phyloP scores from a whole-genome alignment of 2,888 invertebrate species.

The Epinotia demarniana region DNA sequence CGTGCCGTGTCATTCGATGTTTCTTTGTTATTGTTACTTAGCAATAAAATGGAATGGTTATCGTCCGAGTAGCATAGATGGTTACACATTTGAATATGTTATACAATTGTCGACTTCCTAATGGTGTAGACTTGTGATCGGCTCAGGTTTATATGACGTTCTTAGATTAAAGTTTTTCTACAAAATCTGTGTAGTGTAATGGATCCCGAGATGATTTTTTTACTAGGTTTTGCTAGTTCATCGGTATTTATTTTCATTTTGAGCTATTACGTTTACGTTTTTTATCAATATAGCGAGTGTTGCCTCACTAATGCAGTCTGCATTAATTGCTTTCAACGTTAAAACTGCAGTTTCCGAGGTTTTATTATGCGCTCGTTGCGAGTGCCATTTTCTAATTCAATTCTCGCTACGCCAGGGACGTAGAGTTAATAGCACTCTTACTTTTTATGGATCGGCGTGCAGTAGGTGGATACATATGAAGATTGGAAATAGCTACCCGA shows the following conservation, averaged over 20 bases:
- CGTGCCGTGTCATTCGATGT: slow-evolving; percentile 52
- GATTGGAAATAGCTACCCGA: slow-evolving; percentile 75
- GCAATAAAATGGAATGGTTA: slow-evolving; percentile 54
- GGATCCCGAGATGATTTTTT: neutral
- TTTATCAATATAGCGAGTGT: neutral
- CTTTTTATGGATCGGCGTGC: slow-evolving; percentile 32
- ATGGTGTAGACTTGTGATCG: slow-evolving; percentile 2
- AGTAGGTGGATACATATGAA: slow-evolving; percentile 54
- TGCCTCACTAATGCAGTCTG: neutral
- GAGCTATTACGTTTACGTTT: neutral
- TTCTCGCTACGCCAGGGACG: slow-evolving; percentile 9
- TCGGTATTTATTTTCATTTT: neutral
- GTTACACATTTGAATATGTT: slow-evolving; percentile 30
- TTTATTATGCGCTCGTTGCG: slow-evolving; percentile 3
- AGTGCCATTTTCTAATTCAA: slow-evolving; percentile 19
- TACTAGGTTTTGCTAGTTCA: neutral
- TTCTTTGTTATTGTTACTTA: slow-evolving; percentile 63
- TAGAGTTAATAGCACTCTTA: slow-evolving; percentile 33
- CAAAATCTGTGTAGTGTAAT: neutral
- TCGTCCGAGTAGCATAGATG: slow-evolving; percentile 48
- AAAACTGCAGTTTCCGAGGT: slow-evolving; percentile 8
- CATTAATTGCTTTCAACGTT: neutral
- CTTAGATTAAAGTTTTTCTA: neutral
- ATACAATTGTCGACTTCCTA: slow-evolving; percentile 26
- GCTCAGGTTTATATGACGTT: neutral